A percentile compares a stretch with the other conserved stretches of the same genome.
Conservation (phyloP, 2,888 invertebrate species). For the Merodon equestris region DNA sequence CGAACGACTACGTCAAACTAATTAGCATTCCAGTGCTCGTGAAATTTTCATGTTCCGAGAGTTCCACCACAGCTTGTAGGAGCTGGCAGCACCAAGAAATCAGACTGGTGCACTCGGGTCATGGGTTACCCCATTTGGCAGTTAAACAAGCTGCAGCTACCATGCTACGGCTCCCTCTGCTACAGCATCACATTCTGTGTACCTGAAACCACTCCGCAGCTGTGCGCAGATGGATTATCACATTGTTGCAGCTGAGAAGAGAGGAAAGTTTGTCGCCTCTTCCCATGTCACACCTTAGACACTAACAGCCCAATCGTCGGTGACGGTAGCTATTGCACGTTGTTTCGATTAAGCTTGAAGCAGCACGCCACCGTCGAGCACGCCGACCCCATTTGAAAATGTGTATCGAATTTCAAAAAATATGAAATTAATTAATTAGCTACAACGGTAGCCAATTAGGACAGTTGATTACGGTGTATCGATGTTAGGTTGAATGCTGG, state of each 20-base stretch:
- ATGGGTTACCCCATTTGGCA: conserved; percentile 66
- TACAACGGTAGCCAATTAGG: conserved; percentile 61
- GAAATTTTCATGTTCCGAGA: conserved; percentile 51
- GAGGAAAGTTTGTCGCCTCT: conserved; percentile 62
- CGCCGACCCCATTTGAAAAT: conserved; percentile 29
- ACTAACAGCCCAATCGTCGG: conserved; percentile 10
- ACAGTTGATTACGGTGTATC: conserved; percentile 48
- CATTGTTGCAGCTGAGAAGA: conserved; percentile 35
- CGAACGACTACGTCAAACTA: conserved; percentile 60
- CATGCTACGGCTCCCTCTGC: conserved; percentile 15
- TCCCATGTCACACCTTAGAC: conserved; percentile 60
- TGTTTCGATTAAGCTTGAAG: not conserved
- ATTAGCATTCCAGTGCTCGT: conserved; percentile 65
- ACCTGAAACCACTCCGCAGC: conserved; percentile 21
- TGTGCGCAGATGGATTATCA: conserved; percentile 60
- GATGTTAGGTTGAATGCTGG: no score
- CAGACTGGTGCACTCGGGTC: conserved; percentile 56
- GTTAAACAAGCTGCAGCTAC: conserved; percentile 55
- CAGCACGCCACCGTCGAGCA: not conserved
- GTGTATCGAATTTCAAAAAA: conserved; percentile 61
- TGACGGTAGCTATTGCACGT: no score
- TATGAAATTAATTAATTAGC: conserved; percentile 66
- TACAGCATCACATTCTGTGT: conserved; percentile 34
- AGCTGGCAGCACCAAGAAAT: conserved; percentile 19
- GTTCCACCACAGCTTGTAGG: no score